phyloP scores from a whole-genome alignment of 2,113 vertebrate genomes.

The Sporophila hypoxantha region DNA sequence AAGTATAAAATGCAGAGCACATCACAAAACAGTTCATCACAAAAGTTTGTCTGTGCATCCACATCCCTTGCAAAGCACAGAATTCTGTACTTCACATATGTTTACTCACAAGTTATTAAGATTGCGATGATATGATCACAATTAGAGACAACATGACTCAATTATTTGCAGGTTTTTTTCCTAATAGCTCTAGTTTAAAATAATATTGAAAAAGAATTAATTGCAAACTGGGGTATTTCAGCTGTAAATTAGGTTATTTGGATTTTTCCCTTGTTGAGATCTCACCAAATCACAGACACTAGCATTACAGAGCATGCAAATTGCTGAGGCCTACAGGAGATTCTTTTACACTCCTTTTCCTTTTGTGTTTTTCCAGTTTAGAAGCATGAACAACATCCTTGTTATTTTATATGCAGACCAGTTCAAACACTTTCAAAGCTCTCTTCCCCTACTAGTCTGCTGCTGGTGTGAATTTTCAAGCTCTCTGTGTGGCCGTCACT shows the following conservation, averaged over 20 bases:
- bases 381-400: conserved; percentile 24
- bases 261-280: background rate
- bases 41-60: background rate
- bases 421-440: conserved; percentile 30
- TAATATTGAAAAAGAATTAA: background rate
- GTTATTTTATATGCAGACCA: conserved; percentile 15
- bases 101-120: background rate
- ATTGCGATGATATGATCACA: background rate
- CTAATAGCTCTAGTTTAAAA: background rate
- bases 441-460: background rate
- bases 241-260: background rate
- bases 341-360: background rate
- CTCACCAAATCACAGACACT: background rate
- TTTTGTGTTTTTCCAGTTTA: conserved; percentile 2
- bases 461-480: conserved; percentile 43
- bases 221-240: background rate
- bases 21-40: background rate
- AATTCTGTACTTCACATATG: background rate
- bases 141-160: background rate
- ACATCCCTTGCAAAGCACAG: background rate
- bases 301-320: background rate
- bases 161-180: background rate
- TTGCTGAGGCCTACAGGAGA: background rate
- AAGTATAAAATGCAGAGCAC: background rate
- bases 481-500: conserved; percentile 19